Evolutionary conservation across 2,113 vertebrate species (phyloP).

Genomic region (Antechinus flavipes): DNA sequence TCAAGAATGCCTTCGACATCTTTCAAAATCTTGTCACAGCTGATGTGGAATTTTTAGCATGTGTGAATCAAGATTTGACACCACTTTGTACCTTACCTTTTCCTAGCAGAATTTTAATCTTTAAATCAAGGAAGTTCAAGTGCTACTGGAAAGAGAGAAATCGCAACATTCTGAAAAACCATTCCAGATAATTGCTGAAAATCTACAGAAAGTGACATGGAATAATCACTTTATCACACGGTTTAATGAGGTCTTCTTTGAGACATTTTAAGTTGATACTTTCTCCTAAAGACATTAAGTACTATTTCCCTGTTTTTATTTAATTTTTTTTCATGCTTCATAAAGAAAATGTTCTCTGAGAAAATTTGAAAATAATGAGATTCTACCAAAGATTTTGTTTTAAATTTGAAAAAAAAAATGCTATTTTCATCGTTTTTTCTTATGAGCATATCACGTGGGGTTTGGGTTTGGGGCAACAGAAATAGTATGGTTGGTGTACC

Average conservation of each 20-base stretch:
- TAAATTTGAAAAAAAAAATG: constrained; percentile 35
- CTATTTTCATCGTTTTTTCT: background rate
- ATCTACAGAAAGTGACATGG: constrained; percentile 65
- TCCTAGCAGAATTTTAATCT: constrained; percentile 70
- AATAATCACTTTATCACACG: constrained; percentile 74
- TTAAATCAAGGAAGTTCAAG: constrained; percentile 73
- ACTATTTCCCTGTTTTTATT: constrained; percentile 55
- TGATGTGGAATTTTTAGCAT: constrained; percentile 40
- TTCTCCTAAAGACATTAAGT: constrained; percentile 56
- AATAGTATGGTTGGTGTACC: background rate
- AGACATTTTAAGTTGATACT: constrained; percentile 63
- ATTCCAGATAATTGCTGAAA: constrained; percentile 77
- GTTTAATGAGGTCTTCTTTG: constrained; percentile 75
- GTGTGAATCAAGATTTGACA: constrained; percentile 63
- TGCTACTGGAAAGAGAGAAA: constrained; percentile 58
- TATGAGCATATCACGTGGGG: constrained; percentile 23
- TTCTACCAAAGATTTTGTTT: constrained; percentile 37
- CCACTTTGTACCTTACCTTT: constrained; percentile 47
- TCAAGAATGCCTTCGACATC: constrained; percentile 23
- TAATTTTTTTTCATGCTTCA: constrained; percentile 42
- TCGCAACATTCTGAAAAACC: constrained; percentile 58
- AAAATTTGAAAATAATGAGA: constrained; percentile 55
- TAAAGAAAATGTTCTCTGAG: background rate
- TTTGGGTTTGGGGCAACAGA: background rate
- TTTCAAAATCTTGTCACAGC: constrained; percentile 45